Base-by-base conservation (phyloP, 2,888 invertebrate species). In the Formica aserva region DNA sequence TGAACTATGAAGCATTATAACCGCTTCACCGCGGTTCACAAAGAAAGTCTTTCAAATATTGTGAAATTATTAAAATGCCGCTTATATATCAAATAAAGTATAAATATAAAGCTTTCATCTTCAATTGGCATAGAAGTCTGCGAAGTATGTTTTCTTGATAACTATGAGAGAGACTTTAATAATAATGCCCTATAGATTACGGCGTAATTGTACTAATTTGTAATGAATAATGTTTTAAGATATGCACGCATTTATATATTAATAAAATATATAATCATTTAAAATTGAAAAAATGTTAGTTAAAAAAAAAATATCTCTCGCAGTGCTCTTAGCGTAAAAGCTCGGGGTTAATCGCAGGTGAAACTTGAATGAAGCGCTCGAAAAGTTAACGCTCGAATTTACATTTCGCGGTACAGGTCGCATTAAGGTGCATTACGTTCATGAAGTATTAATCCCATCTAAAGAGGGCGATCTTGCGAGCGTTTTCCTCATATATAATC, bases 1-100 rank as follows among this genome's bases (percentile, higher is more conserved):
- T 76, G 84, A 84, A 81, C 62, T 66, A 85, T 67, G 67, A 81
- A 67, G 72, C 81, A 67, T 85, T 74, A 66, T 77, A 85, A 74
- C n/a, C 11, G 71, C 35, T 35, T 9, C 52, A 38, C 22, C 13
- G 66, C 60, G 52, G 83, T 71, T 60, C 80, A 84, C 81, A 86
- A 86, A 84, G 60, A 15, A 62, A 69, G 66, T 84, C 38, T 82
- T 86, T 84, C 72, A 77, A 86, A 86, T 84, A 82, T 82, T 60
- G 26, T 11, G 45, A 38, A 84, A 82, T 86, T 84, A 86, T 69
- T 67, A 69, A 69, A 74, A 22, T 63, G 67, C 63, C 85, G 65
- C 74, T 85, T 82, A 83, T 78, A n/a, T 8, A 77, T 29, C 72
- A 55, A 4, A 9, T n/a, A 80, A 45, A 60, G 77, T 78, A 66